Percentiles rank a stretch among this genome's conserved stretches.
These are phyloP conservation scores for Oreohelix idahoensis DNA, from an alignment of 1,140 invertebrate genomes.

Conservation along the genomic window DNA sequence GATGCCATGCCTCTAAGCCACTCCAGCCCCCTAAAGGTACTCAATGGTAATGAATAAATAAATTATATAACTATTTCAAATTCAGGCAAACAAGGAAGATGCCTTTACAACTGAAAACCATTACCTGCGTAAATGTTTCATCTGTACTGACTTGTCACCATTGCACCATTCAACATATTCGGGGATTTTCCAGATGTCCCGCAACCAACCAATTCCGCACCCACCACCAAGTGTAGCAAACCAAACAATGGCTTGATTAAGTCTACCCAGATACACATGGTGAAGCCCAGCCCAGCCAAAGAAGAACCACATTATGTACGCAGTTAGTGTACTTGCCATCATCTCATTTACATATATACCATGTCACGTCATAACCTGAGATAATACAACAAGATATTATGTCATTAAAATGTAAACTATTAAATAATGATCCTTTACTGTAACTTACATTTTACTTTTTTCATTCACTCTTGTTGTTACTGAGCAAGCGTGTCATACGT, in stretches of 20 bases:
- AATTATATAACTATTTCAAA: too few species aligned
- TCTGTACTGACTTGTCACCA: constrained; percentile 81
- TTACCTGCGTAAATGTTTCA: constrained; percentile 72
- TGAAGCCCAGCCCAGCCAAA: constrained; percentile 91
- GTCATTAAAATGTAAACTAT: too few species aligned
- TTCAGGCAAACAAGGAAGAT: too few species aligned
- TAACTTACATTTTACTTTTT: too few species aligned
- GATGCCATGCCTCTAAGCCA: too few species aligned
- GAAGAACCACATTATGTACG: constrained; percentile 89
- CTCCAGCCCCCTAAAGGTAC: too few species aligned
- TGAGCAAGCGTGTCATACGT: too few species aligned
- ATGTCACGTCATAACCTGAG: neutral
- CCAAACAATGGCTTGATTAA: constrained; percentile 92
- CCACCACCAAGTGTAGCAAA: constrained; percentile 90
- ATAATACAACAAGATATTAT: too few species aligned
- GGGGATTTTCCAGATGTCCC: constrained; percentile 88
- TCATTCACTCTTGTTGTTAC: too few species aligned
- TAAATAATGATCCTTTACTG: too few species aligned
- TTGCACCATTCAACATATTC: constrained; percentile 91
- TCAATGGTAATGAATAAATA: too few species aligned
- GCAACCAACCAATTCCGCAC: constrained; percentile 87
- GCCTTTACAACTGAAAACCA: too few species aligned
- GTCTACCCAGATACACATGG: constrained; percentile 90
- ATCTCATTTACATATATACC: constrained; percentile 25
- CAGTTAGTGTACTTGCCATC: constrained; percentile 78